These are phyloP conservation scores for Bufo gargarizans DNA, from an alignment of 2,113 vertebrate genomes.

Conservation along the genomic window DNA sequence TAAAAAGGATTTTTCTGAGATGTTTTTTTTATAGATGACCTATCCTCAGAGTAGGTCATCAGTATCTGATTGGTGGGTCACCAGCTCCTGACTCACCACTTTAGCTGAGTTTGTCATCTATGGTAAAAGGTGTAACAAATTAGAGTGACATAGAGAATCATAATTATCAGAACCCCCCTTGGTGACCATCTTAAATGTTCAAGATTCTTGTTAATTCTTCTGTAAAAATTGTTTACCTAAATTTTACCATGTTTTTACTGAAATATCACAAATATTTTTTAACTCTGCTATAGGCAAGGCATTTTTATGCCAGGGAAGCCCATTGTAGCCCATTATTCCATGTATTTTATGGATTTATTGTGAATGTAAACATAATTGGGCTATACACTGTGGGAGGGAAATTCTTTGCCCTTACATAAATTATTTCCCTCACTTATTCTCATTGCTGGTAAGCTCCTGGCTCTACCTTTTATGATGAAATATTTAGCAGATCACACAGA, in stretches of 20 bases:
- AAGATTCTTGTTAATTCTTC: too few relatives aligned
- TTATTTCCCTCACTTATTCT: not conserved
- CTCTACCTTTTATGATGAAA: not conserved
- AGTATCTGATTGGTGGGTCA: too few relatives aligned
- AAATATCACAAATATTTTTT: not conserved
- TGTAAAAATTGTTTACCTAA: not conserved
- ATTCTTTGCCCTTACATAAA: not conserved
- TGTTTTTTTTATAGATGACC: too few relatives aligned
- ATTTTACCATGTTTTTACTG: not conserved
- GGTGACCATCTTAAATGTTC: too few relatives aligned
- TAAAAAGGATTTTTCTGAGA: not conserved
- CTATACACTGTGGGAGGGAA: not conserved
- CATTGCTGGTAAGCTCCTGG: not conserved
- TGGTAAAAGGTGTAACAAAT: too few relatives aligned
- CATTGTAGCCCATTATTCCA: not conserved
- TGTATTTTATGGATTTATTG: not conserved
- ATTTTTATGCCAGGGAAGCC: not conserved
- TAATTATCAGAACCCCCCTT: too few relatives aligned
- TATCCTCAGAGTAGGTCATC: too few relatives aligned
- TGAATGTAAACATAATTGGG: not conserved
- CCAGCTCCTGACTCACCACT: too few relatives aligned
- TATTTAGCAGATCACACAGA: not conserved
- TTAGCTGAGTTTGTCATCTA: too few relatives aligned
- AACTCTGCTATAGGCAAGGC: not conserved
- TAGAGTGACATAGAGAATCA: too few relatives aligned